Base-by-base conservation (phyloP, 23 tunicate species). In the Ciona savignyi region DNA sequence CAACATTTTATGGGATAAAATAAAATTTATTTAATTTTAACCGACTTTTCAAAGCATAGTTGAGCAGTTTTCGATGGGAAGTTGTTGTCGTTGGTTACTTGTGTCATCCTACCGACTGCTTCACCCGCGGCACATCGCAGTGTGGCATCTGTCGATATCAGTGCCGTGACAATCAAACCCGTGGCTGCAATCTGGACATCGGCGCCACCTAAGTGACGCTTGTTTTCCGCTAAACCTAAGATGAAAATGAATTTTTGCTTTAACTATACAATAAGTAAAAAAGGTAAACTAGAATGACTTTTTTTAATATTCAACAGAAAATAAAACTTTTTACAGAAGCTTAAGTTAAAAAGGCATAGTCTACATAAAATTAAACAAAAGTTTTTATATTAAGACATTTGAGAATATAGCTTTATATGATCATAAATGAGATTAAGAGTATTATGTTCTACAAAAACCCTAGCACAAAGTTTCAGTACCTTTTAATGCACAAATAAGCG, bases 21-120 rank as follows among this genome's bases (percentile, higher is more conserved):
- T 49, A 49, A 49, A 49, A 49, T 15, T 49, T 49, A 15, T 49
- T 25, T 28, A n/a, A n/a, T n/a, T n/a, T n/a, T 28, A 48, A 30
- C 89, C 31, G 27, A 91, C 97, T 91, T 91, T 70, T 91, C 97
- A 65, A 91, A 91, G 79, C 97, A 91, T 11, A 79, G 78, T 51
- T 73, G 80, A 1, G 87, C 87, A 28, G 89, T 91, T 62, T 85
- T 83, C 1, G 97, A 74, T 0, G 84, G 86, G 65, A 80, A 91
- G 24, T 69, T 77, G 19, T 83, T 51, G 34, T 91, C 91, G 64
- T 80, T 92, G 49, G 91, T 80, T 62, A 91, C 91, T 60, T 91
- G 97, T 4, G 97, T 89, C 97, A 91, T 91, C 34, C 97, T 62
- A 9, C 97, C 97, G 3, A 91, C 81, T 68, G 97, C 97, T 33